phyloP scores from a whole-genome alignment of 2,113 vertebrate genomes.

The Nerophis ophidion region DNA sequence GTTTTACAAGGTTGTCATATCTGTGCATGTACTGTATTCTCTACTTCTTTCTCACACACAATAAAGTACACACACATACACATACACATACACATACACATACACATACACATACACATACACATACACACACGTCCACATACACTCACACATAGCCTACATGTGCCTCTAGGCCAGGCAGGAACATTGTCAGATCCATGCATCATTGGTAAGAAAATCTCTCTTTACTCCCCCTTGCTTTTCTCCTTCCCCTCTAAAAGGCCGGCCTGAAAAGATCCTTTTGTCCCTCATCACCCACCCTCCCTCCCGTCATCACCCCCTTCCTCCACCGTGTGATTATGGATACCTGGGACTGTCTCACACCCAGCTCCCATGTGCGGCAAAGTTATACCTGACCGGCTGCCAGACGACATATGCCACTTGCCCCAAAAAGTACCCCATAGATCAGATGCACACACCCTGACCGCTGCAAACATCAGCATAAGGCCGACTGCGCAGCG shows the following conservation, averaged over 20 bases:
- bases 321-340: constrained; percentile 48
- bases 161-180: constrained; percentile 59
- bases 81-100: constrained; percentile 25
- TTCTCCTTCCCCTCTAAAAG: constrained; percentile 30
- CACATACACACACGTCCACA: constrained; percentile 23
- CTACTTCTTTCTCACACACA: constrained; percentile 3
- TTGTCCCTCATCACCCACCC: constrained; percentile 53
- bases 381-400: constrained; percentile 45
- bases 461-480: constrained; percentile 33
- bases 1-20: neutral
- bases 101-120: constrained; percentile 28
- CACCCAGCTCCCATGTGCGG: constrained; percentile 39
- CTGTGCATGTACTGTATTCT: constrained; percentile 2
- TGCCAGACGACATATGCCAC: constrained; percentile 31
- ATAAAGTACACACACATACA: constrained; percentile 11
- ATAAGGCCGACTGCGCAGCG: constrained; percentile 23
- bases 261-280: constrained; percentile 73
- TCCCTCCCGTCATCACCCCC: neutral
- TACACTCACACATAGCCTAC: constrained; percentile 30
- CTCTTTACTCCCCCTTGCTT: constrained; percentile 33
- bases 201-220: constrained; percentile 76
- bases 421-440: constrained; percentile 19
- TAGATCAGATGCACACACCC: constrained; percentile 11
- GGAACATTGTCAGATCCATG: constrained; percentile 72
- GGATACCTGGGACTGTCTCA: constrained; percentile 62